Evolutionary conservation across 2,113 vertebrate species (phyloP), one percentile per base, ranked within the genome.

Genomic region (Spheniscus mendiculus): DNA sequence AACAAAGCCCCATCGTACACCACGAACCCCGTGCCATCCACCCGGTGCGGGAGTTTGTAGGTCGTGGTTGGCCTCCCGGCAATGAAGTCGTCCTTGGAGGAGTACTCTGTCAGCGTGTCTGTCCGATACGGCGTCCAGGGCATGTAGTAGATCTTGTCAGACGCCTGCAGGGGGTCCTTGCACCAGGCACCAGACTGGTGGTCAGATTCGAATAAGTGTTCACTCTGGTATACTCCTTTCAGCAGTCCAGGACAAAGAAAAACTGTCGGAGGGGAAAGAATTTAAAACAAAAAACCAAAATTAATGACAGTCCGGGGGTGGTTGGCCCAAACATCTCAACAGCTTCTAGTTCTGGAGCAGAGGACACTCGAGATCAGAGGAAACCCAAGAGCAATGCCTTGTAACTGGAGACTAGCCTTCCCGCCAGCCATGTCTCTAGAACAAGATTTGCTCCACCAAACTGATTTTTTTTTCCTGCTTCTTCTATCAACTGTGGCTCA

Each of bases 131-230:
- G 99, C 0, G 99, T 99, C 99, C 99, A 99, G 19, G 99, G 99
- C 99, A 99, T 99, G 97, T 99, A 99, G 98, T 99, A 99, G 94
- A 99, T 99, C 98, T 99, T 99, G 98, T 99, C 99, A 0, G 99
- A 99, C 13, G 99, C 99, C 95, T 99, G 99, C 4, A 99, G 98
- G 56, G 99, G 99, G 96, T 99, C 99, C 97, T 99, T 99, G 98
- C 99, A 99, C 99, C 99, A 99, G 18, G 99, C 99, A 58, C 99
- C 99, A 2, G 99, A 99, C n/a, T 99, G 99, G 98, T 99, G 99
- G 97, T 99, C 99, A 5, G 99, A 99, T 89, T 99, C 99, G 27
- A 99, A 99, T 67, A 99, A 98, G 97, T 99, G 99, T 89, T 99
- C 99, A 27, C 99, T 99, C 98, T 99, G 99, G 98, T 99, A 99